Base-by-base conservation (phyloP, 2,888 invertebrate genomes). In the Epinotia brunnichana region DNA sequence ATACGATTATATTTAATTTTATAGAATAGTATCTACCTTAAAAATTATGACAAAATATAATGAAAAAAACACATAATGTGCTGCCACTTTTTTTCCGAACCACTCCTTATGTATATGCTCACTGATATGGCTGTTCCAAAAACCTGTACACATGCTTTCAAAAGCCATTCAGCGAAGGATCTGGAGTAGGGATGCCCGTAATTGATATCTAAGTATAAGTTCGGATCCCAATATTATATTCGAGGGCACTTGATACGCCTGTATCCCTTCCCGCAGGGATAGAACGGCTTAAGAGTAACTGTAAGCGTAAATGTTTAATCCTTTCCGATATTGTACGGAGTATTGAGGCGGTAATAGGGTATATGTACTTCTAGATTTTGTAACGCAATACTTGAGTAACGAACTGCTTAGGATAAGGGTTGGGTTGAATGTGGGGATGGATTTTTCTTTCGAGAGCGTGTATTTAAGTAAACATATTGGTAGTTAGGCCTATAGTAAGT, bases 321-420 rank as follows among this genome's bases (percentile, higher is more conserved):
- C 41, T 15, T 56, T 66, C n/a, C 24, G 19, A 51, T n/a, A n/a
- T 29, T 13, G 13, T 10, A 3, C 1, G 15, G 17, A 21, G n/a
- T 24, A 59, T 70, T 69, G 63, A 64, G 57, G 21, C 60, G 44
- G 19, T 67, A 71, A 71, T 71, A 71, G 71, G 71, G 71, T 71
- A 39, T 35, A 69, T 29, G 60, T 59, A 53, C 41, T 51, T 66
- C 66, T 54, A 71, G 66, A 51, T 57, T 63, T 51, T 57, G 71
- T 67, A 71, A 71, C 35, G 29, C 44, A 44, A 54, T 66, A 54
- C 60, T 66, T 54, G 66, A 35, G 44, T 57, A 64, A 67, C 44
- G 60, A 71, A 54, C 66, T 41, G 66, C 66, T 56, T 19, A 24
- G 54, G 54, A 35, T 53, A 64, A 54, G 53, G 66, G 53, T 60